A percentile compares a stretch with the other conserved stretches of the same genome.
Evolutionary conservation across 2,888 invertebrate genomes (phyloP).

Genomic region (Leptopilina myrica): DNA sequence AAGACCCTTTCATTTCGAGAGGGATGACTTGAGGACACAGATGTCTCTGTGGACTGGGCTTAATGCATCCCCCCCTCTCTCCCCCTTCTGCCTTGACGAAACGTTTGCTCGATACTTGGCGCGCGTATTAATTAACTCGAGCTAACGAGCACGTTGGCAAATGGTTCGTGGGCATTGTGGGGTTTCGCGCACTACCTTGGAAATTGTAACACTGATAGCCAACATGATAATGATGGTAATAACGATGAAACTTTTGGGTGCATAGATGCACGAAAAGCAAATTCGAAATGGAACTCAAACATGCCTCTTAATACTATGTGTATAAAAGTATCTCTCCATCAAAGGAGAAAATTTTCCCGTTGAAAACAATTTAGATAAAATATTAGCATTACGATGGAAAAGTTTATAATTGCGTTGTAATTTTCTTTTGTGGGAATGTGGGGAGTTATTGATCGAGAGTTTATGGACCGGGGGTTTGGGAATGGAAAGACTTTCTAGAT

Average conservation of each 20-base stretch:
- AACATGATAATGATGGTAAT: constrained; percentile 59
- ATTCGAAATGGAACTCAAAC: constrained; percentile 35
- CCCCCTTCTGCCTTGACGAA: constrained; percentile 18
- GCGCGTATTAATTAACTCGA: constrained; percentile 64
- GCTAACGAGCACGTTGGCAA: constrained; percentile 63
- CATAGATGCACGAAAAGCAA: constrained; percentile 38
- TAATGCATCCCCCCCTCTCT: constrained; percentile 34
- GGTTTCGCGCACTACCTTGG: constrained; percentile 53
- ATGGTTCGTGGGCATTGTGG: constrained; percentile 62
- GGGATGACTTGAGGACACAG: constrained; percentile 10
- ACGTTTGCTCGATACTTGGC: constrained; percentile 61
- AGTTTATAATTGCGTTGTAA: not conserved
- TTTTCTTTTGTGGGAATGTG: not conserved
- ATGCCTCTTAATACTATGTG: constrained; percentile 22
- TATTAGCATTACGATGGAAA: not conserved
- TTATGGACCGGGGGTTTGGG: not conserved
- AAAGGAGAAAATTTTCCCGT: constrained; percentile 1
- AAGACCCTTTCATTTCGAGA: constrained; percentile 23
- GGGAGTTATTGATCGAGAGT: not conserved
- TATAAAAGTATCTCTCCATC: constrained; percentile 29
- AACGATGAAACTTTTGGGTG: constrained; percentile 50
- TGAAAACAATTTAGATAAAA: constrained; percentile 3
- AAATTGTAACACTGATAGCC: constrained; percentile 64
- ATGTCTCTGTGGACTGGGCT: constrained; percentile 47
- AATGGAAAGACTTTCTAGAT: constrained; percentile 60